Percentiles rank a stretch among this genome's conserved stretches.
These are phyloP conservation scores for Acrobasis repandana DNA, from an alignment of 2,888 invertebrate genomes.

Conservation along the genomic window DNA sequence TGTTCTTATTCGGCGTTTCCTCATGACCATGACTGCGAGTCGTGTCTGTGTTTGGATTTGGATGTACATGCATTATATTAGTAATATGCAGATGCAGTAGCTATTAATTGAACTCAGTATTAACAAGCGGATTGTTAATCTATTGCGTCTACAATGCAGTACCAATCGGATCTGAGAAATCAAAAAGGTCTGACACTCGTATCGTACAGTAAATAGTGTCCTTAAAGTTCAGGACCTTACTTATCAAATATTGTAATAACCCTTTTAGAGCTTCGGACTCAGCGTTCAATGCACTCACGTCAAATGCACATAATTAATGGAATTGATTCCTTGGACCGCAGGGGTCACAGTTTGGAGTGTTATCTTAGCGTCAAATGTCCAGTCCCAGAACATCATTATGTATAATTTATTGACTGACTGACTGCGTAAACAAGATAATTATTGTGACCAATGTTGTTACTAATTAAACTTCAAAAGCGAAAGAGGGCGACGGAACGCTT, in stretches of 20 bases:
- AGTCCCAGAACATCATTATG: constrained; percentile 4
- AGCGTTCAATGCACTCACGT: constrained; percentile 24
- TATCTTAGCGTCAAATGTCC: constrained; percentile 38
- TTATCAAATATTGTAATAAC: constrained; percentile 16
- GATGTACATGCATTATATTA: too few species aligned
- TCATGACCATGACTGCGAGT: too few species aligned
- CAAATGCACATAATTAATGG: constrained; percentile 30
- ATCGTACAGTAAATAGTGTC: constrained; percentile 13
- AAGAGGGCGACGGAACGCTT: too few species aligned
- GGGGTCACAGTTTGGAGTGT: constrained; percentile 48
- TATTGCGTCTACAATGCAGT: neutral
- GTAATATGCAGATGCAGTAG: too few species aligned
- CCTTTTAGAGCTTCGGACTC: constrained; percentile 17
- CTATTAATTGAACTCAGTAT: too few species aligned
- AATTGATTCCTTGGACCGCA: constrained; percentile 39
- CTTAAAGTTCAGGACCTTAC: constrained; percentile 16
- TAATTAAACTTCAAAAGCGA: neutral
- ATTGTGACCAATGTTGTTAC: neutral
- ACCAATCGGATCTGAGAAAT: neutral
- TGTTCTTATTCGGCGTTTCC: too few species aligned
- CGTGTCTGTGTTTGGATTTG: too few species aligned
- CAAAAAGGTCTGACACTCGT: neutral
- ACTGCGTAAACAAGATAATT: constrained; percentile 9
- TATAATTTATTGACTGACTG: neutral
- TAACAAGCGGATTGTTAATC: too few species aligned